Evolutionary conservation across 2,797 vertebrate genomes (phyloP).

Genomic region (Vultur gryphus): DNA sequence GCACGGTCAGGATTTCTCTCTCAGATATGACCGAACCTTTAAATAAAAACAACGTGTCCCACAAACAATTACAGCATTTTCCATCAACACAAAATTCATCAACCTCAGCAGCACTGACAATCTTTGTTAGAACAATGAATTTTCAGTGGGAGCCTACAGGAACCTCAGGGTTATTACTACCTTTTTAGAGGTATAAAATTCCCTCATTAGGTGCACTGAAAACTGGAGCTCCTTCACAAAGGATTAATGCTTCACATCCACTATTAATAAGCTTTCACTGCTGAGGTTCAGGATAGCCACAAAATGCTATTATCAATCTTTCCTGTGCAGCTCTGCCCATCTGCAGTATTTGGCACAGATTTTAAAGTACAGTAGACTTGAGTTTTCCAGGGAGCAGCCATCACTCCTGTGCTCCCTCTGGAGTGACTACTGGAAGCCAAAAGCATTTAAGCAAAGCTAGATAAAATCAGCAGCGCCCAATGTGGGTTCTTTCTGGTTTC

Average conservation of each 20-base stretch:
- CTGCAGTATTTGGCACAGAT: conserved; percentile 1
- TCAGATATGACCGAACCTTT: background rate
- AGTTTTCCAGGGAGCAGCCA: conserved; percentile 22
- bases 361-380: background rate
- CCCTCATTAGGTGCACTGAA: background rate
- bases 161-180: background rate
- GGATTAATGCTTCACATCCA: background rate
- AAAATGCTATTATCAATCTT: background rate
- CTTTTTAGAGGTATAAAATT: background rate
- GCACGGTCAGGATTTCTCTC: background rate
- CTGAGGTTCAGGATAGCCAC: background rate
- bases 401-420: conserved; percentile 24
- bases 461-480: conserved; percentile 65
- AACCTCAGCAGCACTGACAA: background rate
- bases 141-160: background rate
- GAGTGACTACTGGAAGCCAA: conserved; percentile 67
- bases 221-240: background rate
- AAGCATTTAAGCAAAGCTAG: conserved; percentile 62
- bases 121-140: background rate
- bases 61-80: background rate
- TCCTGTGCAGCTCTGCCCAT: background rate
- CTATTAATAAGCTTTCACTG: background rate
- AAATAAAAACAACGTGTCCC: background rate
- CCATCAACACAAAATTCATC: background rate
- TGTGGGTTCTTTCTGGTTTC: conserved; percentile 63